Conservation (phyloP, 2,113 vertebrate genomes). For the Halichoerus grypus region DNA sequence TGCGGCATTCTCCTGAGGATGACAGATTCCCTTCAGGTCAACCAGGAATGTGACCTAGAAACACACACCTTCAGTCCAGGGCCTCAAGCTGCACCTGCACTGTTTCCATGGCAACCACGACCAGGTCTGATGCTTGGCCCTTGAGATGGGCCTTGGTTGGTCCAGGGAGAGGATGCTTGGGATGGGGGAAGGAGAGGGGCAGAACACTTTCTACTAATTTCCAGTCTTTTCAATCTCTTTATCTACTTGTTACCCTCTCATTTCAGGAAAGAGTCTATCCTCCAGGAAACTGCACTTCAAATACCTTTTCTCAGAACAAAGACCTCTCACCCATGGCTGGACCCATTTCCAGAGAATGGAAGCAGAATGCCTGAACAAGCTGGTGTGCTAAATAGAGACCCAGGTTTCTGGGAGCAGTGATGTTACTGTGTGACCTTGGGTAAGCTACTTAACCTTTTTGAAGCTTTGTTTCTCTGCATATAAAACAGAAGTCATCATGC, state of each 20-base stretch:
- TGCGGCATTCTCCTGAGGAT: background rate
- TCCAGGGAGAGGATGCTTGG: background rate
- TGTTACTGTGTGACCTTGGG: conserved; percentile 25
- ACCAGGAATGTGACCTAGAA: conserved; percentile 53
- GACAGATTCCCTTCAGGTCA: conserved; percentile 46
- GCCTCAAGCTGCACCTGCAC: background rate
- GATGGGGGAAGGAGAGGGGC: background rate
- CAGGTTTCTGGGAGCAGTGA: background rate
- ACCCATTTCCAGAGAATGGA: background rate
- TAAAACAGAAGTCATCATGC: conserved; percentile 65
- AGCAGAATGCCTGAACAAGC: background rate
- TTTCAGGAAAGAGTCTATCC: background rate
- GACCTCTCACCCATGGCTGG: background rate
- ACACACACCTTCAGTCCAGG: background rate
- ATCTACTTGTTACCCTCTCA: background rate
- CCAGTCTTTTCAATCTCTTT: background rate
- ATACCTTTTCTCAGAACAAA: background rate
- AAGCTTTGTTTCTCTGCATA: conserved; percentile 62
- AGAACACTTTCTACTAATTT: background rate
- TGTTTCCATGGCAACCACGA: conserved; percentile 41
- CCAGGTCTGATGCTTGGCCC: background rate
- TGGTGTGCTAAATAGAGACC: background rate
- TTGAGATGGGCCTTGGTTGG: background rate
- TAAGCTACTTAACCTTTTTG: conserved; percentile 59
- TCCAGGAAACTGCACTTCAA: background rate